phyloP scores from a whole-genome alignment of 2,797 vertebrate genomes.

The Poecile montanus region DNA sequence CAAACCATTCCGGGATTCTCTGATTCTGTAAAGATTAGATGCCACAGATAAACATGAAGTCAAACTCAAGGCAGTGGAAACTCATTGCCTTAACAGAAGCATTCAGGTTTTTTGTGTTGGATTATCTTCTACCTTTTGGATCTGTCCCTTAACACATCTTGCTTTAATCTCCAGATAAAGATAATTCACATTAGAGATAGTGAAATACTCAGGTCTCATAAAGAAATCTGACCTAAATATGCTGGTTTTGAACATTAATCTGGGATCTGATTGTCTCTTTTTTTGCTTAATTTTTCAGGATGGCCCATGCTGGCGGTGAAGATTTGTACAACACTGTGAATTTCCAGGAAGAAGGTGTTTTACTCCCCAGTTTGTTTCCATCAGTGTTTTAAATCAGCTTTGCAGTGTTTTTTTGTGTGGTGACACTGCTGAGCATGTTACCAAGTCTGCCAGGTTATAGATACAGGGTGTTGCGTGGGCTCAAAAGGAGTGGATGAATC shows the following conservation, averaged over 20 bases:
- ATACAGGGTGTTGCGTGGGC: neutral
- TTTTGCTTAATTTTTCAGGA: slow-evolving; percentile 18
- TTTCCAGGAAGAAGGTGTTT: slow-evolving; percentile 41
- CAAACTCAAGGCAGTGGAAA: neutral
- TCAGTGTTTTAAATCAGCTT: neutral
- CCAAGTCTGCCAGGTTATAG: too few relatives aligned
- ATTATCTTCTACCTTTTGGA: neutral
- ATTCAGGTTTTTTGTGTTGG: neutral
- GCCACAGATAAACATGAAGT: neutral
- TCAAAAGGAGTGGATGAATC: neutral
- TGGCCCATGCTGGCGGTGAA: rapidly evolving
- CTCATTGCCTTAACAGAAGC: neutral
- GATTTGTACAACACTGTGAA: neutral
- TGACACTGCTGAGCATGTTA: neutral
- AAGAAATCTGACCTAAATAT: neutral
- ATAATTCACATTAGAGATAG: neutral
- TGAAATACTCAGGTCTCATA: neutral
- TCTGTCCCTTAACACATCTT: neutral
- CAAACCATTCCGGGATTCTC: neutral
- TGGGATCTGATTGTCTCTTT: neutral
- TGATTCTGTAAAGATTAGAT: neutral
- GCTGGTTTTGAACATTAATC: neutral
- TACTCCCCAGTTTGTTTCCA: neutral
- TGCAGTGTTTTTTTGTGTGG: neutral
- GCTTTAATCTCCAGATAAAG: neutral